Conservation (phyloP, 2,797 vertebrate genomes). For the Aulostomus chinensis region DNA sequence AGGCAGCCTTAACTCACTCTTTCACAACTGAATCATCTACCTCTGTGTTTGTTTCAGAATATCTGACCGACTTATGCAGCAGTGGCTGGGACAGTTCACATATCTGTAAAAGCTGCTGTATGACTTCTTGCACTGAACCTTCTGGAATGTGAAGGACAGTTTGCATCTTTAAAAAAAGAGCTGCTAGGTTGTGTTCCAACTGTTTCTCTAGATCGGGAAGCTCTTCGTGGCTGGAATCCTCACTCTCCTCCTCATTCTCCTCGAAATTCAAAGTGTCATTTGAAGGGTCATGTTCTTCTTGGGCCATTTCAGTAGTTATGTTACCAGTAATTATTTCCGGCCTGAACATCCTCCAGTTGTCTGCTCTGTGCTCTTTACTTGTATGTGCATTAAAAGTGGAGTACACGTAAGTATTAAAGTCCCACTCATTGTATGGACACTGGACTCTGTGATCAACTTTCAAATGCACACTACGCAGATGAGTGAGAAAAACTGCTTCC, state of each 20-base stretch:
- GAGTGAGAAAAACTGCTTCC: constrained; percentile 1
- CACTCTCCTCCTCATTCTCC: no score
- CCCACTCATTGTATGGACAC: constrained; percentile 1
- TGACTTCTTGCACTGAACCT: neutral
- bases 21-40: no score
- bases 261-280: no score
- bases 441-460: constrained; percentile 10
- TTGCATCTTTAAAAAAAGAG: constrained; percentile 3
- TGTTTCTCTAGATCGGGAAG: neutral
- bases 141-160: constrained; percentile 1
- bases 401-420: constrained; percentile 4
- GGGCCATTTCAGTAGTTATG: neutral
- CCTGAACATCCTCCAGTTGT: constrained; percentile 7
- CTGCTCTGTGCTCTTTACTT: constrained; percentile 2
- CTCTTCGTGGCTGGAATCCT: neutral
- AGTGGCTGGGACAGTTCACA: no score
- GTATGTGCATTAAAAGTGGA: constrained; percentile 14
- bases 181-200: neutral
- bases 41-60: no score
- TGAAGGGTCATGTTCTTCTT: no score
- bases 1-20: no score
- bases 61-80: no score
- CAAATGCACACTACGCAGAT: constrained; percentile 3
- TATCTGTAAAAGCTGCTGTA: no score
- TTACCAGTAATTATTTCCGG: neutral